These are phyloP conservation scores for Drosophila sturtevanti DNA, from an alignment of 1,140 invertebrate species.

Conservation along the genomic window DNA sequence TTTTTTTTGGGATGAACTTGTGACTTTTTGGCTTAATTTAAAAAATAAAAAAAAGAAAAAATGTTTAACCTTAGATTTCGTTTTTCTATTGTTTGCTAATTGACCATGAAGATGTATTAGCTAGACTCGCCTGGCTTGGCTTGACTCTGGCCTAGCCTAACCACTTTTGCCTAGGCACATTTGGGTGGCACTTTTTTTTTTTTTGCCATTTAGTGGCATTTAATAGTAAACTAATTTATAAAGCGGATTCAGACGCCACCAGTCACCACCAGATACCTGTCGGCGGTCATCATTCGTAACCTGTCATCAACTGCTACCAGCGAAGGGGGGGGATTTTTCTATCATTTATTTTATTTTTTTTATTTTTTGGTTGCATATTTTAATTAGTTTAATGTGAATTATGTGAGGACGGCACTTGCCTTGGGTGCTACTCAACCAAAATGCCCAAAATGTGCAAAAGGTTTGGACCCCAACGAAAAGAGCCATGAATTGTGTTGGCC, in stretches of 20 bases:
- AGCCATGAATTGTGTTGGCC: slow-evolving; percentile 61
- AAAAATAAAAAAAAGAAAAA: no score
- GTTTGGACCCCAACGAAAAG: slow-evolving; percentile 16
- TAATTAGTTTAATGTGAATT: slow-evolving; percentile 65
- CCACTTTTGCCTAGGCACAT: slow-evolving; percentile 13
- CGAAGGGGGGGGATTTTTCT: slow-evolving; percentile 30
- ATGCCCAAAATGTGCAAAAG: slow-evolving; percentile 37
- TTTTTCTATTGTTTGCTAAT: slow-evolving; percentile 72
- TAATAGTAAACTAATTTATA: slow-evolving; percentile 77
- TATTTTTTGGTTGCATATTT: slow-evolving; percentile 48
- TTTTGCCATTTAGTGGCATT: slow-evolving; percentile 74
- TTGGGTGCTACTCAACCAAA: slow-evolving; percentile 31
- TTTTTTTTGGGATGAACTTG: slow-evolving; percentile 44
- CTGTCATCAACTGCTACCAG: not conserved
- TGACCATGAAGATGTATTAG: slow-evolving; percentile 67
- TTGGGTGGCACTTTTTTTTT: slow-evolving; percentile 60
- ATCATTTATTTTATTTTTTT: slow-evolving; percentile 5
- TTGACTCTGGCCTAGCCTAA: no score
- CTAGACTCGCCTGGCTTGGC: slow-evolving; percentile 14
- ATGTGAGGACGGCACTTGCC: slow-evolving; percentile 37
- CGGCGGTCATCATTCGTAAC: slow-evolving; percentile 4
- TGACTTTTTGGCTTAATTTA: slow-evolving; percentile 43
- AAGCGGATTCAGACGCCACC: slow-evolving; percentile 48
- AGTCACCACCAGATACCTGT: not conserved
- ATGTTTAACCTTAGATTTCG: slow-evolving; percentile 40